Base-by-base conservation (phyloP, 2,113 vertebrate species). In the Centropus unirufus region DNA sequence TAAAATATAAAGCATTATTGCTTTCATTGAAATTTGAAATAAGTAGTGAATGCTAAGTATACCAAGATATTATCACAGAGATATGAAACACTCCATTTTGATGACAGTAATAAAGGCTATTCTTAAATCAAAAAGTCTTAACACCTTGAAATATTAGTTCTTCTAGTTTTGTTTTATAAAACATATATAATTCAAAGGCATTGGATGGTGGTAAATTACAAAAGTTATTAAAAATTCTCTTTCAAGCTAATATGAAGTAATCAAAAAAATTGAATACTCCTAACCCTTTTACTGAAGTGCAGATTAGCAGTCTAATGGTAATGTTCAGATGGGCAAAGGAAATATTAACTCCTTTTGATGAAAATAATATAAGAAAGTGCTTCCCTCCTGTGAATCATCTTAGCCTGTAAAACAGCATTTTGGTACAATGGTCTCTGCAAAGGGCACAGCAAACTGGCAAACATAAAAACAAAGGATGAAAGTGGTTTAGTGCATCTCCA, bases 281-380 rank as follows among this genome's bases (percentile, higher is more conserved):
- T 98, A 97, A 98, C 97, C 97, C 91, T 97, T 97, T 97, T 91
- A 67, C 85, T 74, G 42, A 98, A 93, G 97, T 97, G 97, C 94
- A 98, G 98, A 98, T 98, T 98, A 98, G 92, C 86, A 97, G 85
- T 82, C 92, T 97, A 97, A 97, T 97, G 96, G 74, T 91, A 97
- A 96, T 97, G 97, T 92, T 96, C 96, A 96, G 84, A 96, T 85
- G 74, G 79, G 91, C 93, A 97, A 97, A 96, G 95, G 87, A 83
- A 87, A 91, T 96, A 87, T 83, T 93, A 96, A 90, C n/a, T 97
- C 40, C 62, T 92, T 98, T 97, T 98, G 97, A 98, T 97, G 95
- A 97, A 97, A 98, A 95, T 96, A 94, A 96, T 93, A 73, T 95
- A 93, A 93, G 80, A 93, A 97, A 96, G 79, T 81, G 86, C 92